Evolutionary conservation across 2,888 invertebrate species (phyloP).

Genomic region (Limnephilus rhombicus): DNA sequence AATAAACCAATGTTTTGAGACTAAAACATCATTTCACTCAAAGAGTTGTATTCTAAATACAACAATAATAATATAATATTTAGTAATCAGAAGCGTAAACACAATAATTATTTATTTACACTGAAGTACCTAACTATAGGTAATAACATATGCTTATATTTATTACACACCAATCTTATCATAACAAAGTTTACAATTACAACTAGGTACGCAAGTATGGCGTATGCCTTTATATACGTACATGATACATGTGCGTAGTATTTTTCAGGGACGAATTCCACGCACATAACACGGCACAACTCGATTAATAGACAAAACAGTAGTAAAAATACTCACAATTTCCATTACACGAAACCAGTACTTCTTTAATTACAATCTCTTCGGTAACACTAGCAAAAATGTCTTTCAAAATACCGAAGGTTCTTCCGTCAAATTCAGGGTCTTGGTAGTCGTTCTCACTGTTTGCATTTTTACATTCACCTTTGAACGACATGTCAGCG

Average conservation of each 20-base stretch:
- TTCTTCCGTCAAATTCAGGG: conserved; percentile 33
- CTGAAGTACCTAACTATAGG: not conserved
- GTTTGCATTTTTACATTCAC: conserved; percentile 2
- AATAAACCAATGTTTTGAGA: too few relatives aligned
- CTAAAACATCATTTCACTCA: not conserved
- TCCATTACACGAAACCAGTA: conserved; percentile 48
- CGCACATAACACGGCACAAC: not conserved
- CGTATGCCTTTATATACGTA: not conserved
- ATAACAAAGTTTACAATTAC: not conserved
- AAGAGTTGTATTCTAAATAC: not conserved
- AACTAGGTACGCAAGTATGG: not conserved
- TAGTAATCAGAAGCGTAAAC: not conserved
- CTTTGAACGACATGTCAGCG: conserved; percentile 16
- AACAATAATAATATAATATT: not conserved
- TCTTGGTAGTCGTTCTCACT: not conserved
- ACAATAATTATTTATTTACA: not conserved
- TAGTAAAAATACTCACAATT: conserved; percentile 50
- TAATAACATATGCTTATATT: not conserved
- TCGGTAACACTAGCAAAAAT: conserved; percentile 50
- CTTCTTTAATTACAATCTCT: conserved; percentile 34
- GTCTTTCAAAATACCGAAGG: conserved; percentile 48
- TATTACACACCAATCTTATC: not conserved
- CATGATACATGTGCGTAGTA: not conserved
- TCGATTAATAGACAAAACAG: not conserved
- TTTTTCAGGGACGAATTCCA: not conserved